These are phyloP conservation scores for Formicarius rufipectus DNA, from an alignment of 2,113 vertebrate genomes.

Conservation along the genomic window DNA sequence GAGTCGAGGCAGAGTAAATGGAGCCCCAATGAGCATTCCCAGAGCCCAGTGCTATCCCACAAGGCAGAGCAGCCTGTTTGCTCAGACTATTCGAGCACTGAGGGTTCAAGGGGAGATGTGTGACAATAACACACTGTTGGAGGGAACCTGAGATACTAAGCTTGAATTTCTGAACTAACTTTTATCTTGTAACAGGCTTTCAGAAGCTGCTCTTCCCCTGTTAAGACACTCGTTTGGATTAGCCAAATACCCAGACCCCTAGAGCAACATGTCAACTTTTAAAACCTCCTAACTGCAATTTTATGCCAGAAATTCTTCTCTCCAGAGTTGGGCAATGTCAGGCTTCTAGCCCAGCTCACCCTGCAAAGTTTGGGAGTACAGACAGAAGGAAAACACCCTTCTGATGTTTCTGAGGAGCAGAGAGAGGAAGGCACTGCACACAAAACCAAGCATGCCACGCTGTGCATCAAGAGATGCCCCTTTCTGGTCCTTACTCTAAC, in stretches of 20 bases:
- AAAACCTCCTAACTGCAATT: neutral
- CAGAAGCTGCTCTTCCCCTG: neutral
- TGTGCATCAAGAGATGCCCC: neutral
- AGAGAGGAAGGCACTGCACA: neutral
- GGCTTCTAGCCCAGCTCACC: neutral
- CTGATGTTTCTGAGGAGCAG: neutral
- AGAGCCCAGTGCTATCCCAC: neutral
- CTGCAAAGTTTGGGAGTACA: neutral
- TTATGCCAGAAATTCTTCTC: neutral
- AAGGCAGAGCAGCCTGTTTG: neutral
- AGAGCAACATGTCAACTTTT: neutral
- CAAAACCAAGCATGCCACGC: neutral
- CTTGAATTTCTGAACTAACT: neutral
- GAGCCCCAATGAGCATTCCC: neutral
- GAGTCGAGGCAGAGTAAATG: neutral
- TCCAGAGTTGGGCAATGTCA: neutral
- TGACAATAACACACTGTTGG: neutral
- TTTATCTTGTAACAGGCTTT: neutral
- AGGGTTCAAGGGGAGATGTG: accelerated
- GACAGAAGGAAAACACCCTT: neutral
- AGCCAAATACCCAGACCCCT: neutral
- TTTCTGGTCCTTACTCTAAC: neutral
- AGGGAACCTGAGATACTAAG: neutral
- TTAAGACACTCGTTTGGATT: neutral
- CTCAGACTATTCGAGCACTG: neutral